A percentile compares a stretch with the other conserved stretches of the same genome.
Evolutionary conservation across 2,797 vertebrate species (phyloP).

Genomic region (Myotis findleyi): DNA sequence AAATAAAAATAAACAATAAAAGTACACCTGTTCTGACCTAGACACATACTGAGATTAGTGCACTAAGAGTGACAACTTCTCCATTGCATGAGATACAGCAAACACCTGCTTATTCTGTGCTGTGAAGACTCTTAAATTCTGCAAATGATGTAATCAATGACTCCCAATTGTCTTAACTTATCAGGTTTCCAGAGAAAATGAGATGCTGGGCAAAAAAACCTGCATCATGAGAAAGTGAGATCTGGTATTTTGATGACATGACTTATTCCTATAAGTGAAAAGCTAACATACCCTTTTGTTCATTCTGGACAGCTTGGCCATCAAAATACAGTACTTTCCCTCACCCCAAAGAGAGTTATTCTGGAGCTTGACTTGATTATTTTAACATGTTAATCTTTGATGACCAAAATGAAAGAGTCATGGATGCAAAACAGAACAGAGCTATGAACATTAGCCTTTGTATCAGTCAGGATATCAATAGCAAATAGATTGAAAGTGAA

Average conservation of each 20-base stretch:
- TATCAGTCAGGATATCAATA: background rate
- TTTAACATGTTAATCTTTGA: conserved; percentile 31
- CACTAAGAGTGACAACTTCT: background rate
- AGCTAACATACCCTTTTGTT: background rate
- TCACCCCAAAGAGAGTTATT: background rate
- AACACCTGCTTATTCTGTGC: background rate
- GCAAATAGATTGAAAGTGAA: background rate
- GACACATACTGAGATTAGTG: background rate
- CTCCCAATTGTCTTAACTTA: background rate
- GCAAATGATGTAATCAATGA: background rate
- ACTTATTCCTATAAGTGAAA: background rate
- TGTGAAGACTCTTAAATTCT: background rate
- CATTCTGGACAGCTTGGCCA: background rate
- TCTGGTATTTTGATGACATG: background rate
- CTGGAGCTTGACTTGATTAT: background rate
- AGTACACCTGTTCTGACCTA: background rate
- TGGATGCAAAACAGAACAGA: background rate
- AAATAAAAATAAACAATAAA: background rate
- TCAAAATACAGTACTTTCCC: background rate
- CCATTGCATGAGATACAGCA: background rate
- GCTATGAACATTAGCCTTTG: background rate
- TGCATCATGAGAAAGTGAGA: background rate
- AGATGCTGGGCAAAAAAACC: background rate
- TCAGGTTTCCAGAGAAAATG: background rate
- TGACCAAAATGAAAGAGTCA: background rate